Base-by-base conservation (phyloP, 2,797 vertebrate species). In the Diglossa cyanea region DNA sequence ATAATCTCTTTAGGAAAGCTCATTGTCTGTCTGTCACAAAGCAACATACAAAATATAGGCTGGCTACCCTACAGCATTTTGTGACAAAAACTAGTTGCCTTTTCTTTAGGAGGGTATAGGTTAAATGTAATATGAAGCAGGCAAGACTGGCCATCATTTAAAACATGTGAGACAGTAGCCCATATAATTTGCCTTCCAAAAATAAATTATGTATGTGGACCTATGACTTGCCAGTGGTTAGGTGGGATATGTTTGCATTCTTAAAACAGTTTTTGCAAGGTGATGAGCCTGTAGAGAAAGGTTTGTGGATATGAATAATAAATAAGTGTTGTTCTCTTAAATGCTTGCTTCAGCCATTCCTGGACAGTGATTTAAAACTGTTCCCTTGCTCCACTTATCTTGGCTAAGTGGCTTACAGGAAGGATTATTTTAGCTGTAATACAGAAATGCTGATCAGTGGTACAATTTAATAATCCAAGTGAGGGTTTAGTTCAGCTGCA, bases 371-470 rank as follows among this genome's bases (percentile, higher is more conserved):
- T 86, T 94, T 75, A 23, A 86, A 91, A 75, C 53, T 47, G 62
- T 58, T 94, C 82, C 40, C 26, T 94, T 88, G 51, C 60, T 81
- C 76, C 60, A 60, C 66, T 94, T 92, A 74, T 30, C 73, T 86
- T 92, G 68, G 72, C 65, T 90, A 87, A 95, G 75, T 91, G 65
- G 81, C 92, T 95, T 94, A 80, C 31, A 58, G 57, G 65, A 89
- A 88, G 79, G 77, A 87, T 95, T 94, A 75, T 78, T 95, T 92
- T 68, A 91, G 68, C 84, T 58, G 17, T 75, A 92, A 83, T 68
- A 54, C 10, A 8, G 92, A 94, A 93, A 74, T 89, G 80, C 78
- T 74, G 86, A 89, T 90, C 63, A 83, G 80, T 81, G 37, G 61
- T 70, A 77, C 74, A 90, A 71, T 89, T 91, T 74, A 82, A 5